These are phyloP conservation scores for Cataglyphis rosenhaueri DNA, from an alignment of 2,888 invertebrate genomes.

Conservation along the genomic window DNA sequence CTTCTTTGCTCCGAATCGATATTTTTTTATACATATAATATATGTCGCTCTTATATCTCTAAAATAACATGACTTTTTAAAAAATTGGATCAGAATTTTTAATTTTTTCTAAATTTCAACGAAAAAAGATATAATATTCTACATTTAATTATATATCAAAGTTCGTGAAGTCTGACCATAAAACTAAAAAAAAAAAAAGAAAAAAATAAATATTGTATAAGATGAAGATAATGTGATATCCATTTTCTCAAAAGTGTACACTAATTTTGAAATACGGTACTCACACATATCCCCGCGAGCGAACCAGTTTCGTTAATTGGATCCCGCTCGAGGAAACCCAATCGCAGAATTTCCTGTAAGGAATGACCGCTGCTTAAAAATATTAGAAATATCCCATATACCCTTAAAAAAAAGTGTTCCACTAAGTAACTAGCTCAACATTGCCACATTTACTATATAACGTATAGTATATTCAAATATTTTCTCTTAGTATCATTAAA, in stretches of 20 bases:
- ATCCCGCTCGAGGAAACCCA: slow-evolving; percentile 65
- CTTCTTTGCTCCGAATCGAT: slow-evolving; percentile 1
- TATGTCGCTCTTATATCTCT: background rate
- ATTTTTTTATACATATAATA: background rate
- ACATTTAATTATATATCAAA: background rate
- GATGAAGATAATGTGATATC: background rate
- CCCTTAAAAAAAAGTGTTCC: slow-evolving; percentile 77
- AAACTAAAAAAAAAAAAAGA: background rate
- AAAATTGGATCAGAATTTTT: background rate
- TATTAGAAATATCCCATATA: slow-evolving; percentile 81
- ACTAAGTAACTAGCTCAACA: slow-evolving; percentile 84
- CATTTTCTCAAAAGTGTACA: background rate
- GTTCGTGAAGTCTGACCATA: background rate
- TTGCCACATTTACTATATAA: slow-evolving; percentile 81
- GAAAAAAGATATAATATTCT: background rate
- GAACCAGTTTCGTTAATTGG: background rate
- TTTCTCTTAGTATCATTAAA: slow-evolving; percentile 71
- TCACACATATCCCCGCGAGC: background rate
- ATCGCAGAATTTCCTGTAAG: slow-evolving; percentile 66
- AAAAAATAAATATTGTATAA: background rate
- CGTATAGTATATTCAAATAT: slow-evolving; percentile 72
- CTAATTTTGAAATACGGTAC: background rate
- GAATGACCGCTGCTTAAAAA: slow-evolving; percentile 77
- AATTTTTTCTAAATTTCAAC: background rate
- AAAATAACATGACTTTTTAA: background rate